Evolutionary conservation across 1,140 invertebrate genomes (phyloP).

Genomic region (Rhagoletis zephyria): DNA sequence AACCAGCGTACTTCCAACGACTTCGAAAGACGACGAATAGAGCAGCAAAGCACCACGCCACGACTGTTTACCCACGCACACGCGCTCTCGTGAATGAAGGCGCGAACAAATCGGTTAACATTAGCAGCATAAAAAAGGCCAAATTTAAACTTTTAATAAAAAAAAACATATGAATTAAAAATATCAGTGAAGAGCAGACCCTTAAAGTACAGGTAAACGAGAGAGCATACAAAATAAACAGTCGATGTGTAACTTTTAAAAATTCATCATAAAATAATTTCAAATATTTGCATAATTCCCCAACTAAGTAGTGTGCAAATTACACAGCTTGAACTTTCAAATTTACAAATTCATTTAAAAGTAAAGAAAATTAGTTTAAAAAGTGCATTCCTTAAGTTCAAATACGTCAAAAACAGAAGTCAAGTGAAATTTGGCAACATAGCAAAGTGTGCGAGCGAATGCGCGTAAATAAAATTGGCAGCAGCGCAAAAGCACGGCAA

Average conservation of each 20-base stretch:
- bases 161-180: neutral
- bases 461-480: neutral
- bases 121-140: slow-evolving; percentile 18
- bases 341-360: no score
- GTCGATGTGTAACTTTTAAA: no score
- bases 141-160: slow-evolving; percentile 25
- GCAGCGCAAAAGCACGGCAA: neutral
- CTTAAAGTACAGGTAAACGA: neutral
- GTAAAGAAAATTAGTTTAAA: no score
- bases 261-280: no score
- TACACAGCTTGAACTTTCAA: no score
- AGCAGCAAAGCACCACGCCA: neutral
- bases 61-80: neutral
- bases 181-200: neutral
- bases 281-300: neutral
- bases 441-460: neutral
- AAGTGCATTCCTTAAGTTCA: no score
- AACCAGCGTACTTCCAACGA: slow-evolving; percentile 42
- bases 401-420: neutral
- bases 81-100: neutral
- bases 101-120: slow-evolving; percentile 35
- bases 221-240: no score
- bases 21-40: slow-evolving; percentile 37
- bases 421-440: slow-evolving; percentile 18
- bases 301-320: no score